phyloP scores from a whole-genome alignment of 2,888 invertebrate species.

The Diplazon laetatorius region DNA sequence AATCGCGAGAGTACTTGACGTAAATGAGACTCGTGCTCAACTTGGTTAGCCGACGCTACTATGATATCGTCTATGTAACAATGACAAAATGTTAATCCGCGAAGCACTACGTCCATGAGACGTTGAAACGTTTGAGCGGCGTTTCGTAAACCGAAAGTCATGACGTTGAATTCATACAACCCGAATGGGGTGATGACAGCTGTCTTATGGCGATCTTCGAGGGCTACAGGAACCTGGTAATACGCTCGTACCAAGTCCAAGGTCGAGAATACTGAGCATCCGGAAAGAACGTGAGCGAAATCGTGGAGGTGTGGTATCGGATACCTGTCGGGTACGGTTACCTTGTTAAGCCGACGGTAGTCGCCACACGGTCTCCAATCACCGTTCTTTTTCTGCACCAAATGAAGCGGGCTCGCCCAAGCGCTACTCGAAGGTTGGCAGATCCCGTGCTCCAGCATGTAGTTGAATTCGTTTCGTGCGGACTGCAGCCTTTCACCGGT shows the following conservation, averaged over 20 bases:
- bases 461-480: constrained; percentile 74
- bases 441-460: constrained; percentile 77
- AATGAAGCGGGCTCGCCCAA: constrained; percentile 79
- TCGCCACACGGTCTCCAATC: constrained; percentile 71
- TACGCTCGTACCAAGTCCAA: constrained; percentile 54
- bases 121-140: constrained; percentile 64
- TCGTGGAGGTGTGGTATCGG: constrained; percentile 57
- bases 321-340: constrained; percentile 73
- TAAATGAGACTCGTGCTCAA: constrained; percentile 23
- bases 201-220: constrained; percentile 71
- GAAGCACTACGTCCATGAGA: constrained; percentile 26
- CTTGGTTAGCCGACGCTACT: neutral
- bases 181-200: constrained; percentile 73
- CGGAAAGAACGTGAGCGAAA: neutral
- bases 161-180: constrained; percentile 62
- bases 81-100: constrained; percentile 11
- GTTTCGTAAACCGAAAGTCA: constrained; percentile 68
- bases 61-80: constrained; percentile 44
- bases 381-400: constrained; percentile 69
- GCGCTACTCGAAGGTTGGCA: constrained; percentile 79
- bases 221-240: constrained; percentile 57
- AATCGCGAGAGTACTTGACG: constrained; percentile 19
- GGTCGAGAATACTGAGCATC: neutral
- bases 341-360: constrained; percentile 70
- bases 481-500: constrained; percentile 73